A percentile compares a stretch with the other conserved stretches of the same genome.
Conservation (phyloP, 2,113 vertebrate species). For the Oreochromis aureus region DNA sequence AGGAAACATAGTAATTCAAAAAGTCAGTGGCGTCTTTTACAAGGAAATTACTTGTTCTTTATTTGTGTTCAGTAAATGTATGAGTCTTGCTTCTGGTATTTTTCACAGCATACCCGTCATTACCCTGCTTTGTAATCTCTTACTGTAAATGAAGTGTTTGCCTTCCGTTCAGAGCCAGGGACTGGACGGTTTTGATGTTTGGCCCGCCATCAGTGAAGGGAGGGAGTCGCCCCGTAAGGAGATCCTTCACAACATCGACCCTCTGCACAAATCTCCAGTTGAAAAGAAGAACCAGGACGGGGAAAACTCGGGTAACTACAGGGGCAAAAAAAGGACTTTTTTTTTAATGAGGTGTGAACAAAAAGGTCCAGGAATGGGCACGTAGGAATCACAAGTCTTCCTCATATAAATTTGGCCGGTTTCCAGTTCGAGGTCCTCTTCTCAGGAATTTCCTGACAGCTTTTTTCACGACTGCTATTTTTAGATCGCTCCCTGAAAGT, state of each 20-base stretch:
- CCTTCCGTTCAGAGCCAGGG: constrained; percentile 52
- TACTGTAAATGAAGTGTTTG: background rate
- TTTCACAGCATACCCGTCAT: background rate
- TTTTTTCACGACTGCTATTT: background rate
- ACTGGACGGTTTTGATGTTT: constrained; percentile 87
- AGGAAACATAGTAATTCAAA: background rate
- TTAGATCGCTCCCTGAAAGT: background rate
- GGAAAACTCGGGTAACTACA: background rate
- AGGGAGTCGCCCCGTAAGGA: constrained; percentile 83
- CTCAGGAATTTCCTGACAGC: background rate
- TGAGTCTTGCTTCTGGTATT: background rate
- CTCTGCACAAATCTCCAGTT: constrained; percentile 77
- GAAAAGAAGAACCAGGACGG: constrained; percentile 26
- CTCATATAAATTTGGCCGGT: background rate
- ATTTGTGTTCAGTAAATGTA: background rate
- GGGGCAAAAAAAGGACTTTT: background rate
- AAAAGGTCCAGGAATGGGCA: background rate
- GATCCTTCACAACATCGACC: constrained; percentile 97
- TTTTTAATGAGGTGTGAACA: background rate
- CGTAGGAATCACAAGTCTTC: fast-evolving
- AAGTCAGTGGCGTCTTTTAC: background rate
- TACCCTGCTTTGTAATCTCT: background rate
- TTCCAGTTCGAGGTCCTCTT: background rate
- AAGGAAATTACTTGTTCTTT: background rate
- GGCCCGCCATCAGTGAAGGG: constrained; percentile 86